phyloP scores from a whole-genome alignment of 1,140 invertebrate genomes.

The Pogonognathellus flavescens region DNA sequence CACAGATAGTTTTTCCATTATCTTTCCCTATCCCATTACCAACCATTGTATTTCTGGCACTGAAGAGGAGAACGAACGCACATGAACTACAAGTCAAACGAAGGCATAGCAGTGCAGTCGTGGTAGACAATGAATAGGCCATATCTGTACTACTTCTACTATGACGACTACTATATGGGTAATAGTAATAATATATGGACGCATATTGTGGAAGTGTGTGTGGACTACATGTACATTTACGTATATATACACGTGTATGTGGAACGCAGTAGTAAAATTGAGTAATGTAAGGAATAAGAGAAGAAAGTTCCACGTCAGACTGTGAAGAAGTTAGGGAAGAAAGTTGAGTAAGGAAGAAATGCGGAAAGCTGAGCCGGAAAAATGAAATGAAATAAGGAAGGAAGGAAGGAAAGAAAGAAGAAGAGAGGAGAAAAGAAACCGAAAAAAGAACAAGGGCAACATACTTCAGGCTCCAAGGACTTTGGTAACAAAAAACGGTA shows the following conservation, averaged over 20 bases:
- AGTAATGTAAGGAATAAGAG: background rate
- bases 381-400: conserved; percentile 49
- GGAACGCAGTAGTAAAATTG: conserved; percentile 10
- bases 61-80: background rate
- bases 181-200: no score
- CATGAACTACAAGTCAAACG: background rate
- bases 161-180: no score
- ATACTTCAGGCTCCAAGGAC: conserved; percentile 8
- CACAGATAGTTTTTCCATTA: conserved; percentile 58
- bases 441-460: conserved; percentile 33
- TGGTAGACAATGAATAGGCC: background rate
- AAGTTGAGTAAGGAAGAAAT: conserved; percentile 19
- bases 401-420: conserved; percentile 22
- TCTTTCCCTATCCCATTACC: conserved; percentile 45
- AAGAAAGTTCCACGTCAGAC: conserved; percentile 4
- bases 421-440: background rate
- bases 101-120: background rate
- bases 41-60: conserved; percentile 38
- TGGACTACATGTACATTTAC: background rate
- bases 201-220: background rate
- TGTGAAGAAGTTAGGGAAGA: background rate
- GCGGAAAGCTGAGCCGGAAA: conserved; percentile 23
- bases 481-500: background rate
- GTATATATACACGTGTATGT: background rate
- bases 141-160: no score